Evolutionary conservation across 2,888 invertebrate genomes (phyloP).

Genomic region (Pammene aurita): DNA sequence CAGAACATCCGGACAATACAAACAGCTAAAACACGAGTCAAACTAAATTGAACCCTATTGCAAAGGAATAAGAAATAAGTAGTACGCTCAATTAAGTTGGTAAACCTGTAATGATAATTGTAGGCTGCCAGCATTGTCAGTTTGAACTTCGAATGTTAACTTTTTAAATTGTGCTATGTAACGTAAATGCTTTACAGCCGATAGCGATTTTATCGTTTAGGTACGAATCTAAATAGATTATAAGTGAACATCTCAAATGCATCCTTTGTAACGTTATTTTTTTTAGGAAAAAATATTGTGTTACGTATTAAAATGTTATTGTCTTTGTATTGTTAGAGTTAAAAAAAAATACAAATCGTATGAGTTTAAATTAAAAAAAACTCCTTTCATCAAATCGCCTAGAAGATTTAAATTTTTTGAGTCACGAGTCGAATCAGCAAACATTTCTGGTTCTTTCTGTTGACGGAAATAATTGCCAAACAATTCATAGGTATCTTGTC

Average conservation of each 20-base stretch:
- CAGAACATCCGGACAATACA: constrained; percentile 20
- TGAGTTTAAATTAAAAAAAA: too few relatives aligned
- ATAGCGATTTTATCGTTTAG: background rate
- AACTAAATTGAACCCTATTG: background rate
- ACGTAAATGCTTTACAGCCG: constrained; percentile 23
- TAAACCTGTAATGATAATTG: constrained; percentile 29
- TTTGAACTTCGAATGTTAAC: constrained; percentile 40
- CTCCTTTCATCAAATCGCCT: too few relatives aligned
- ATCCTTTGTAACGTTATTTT: too few relatives aligned
- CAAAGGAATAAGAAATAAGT: background rate
- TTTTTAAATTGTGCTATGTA: constrained; percentile 41
- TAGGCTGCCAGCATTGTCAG: constrained; percentile 30
- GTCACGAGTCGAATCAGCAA: too few relatives aligned
- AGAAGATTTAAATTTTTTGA: too few relatives aligned
- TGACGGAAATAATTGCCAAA: too few relatives aligned
- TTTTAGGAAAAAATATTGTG: too few relatives aligned
- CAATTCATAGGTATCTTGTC: too few relatives aligned
- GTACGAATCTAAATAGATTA: background rate
- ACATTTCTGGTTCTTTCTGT: too few relatives aligned
- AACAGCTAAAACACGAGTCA: background rate
- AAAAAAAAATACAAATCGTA: too few relatives aligned
- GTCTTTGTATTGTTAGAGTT: too few relatives aligned
- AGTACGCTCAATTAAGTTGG: constrained; percentile 2
- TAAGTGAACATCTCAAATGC: constrained; percentile 8
- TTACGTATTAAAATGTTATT: too few relatives aligned